These are phyloP conservation scores for Pegoplata infirma DNA, from an alignment of 2,888 invertebrate genomes.

Conservation along the genomic window DNA sequence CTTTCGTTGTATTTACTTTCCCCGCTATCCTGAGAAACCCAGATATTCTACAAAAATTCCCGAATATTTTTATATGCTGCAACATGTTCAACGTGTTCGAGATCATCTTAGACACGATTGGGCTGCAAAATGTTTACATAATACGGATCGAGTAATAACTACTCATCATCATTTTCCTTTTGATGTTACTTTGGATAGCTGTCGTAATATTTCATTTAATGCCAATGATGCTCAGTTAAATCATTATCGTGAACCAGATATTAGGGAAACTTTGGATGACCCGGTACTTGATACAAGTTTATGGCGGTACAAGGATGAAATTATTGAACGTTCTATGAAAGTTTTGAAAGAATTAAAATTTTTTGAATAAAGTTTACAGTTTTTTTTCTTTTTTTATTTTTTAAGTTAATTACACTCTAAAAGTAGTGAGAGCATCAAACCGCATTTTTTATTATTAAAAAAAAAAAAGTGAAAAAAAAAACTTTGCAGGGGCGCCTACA, in stretches of 20 bases:
- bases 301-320: slow-evolving; percentile 89
- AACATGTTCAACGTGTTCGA: slow-evolving; percentile 90
- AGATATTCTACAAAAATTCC: slow-evolving; percentile 84
- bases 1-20: slow-evolving; percentile 93
- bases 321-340: slow-evolving; percentile 83
- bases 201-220: slow-evolving; percentile 89
- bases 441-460: too few relatives aligned
- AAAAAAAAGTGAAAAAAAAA: too few relatives aligned
- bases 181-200: slow-evolving; percentile 88
- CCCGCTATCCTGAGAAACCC: slow-evolving; percentile 88
- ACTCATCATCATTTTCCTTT: slow-evolving; percentile 95
- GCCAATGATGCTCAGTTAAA: slow-evolving; percentile 91
- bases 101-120: slow-evolving; percentile 87
- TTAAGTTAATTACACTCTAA: too few relatives aligned
- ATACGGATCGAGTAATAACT: slow-evolving; percentile 90
- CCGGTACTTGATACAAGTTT: slow-evolving; percentile 89
- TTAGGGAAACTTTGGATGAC: slow-evolving; percentile 88
- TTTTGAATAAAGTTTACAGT: not conserved
- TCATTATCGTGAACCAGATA: slow-evolving; percentile 92
- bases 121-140: slow-evolving; percentile 95
- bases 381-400: too few relatives aligned
- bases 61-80: slow-evolving; percentile 93
- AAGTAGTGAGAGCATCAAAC: too few relatives aligned
- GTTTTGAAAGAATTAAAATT: slow-evolving; percentile 82
- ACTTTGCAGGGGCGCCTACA: too few relatives aligned